Percentiles rank a stretch among this genome's conserved stretches.
phyloP scores from a whole-genome alignment of 2,888 invertebrate genomes.

The Apoda limacodes region DNA sequence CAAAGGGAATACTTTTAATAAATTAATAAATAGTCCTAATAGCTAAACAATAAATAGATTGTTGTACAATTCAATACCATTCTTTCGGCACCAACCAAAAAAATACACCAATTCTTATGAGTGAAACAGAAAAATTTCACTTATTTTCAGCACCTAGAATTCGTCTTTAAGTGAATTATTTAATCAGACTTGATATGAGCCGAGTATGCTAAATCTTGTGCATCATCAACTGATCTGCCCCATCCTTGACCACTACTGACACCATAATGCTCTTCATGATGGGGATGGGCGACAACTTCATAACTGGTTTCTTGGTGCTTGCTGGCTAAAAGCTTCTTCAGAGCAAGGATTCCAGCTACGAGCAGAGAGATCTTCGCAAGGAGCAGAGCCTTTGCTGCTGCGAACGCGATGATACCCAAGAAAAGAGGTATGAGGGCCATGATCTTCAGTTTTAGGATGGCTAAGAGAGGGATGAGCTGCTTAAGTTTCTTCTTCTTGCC shows the following conservation, averaged over 20 bases:
- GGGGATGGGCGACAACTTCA: constrained; percentile 80
- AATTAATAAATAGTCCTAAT: constrained; percentile 56
- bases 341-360: constrained; percentile 77
- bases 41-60: constrained; percentile 51
- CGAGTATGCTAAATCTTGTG: constrained; percentile 72
- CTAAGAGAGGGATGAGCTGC: constrained; percentile 78
- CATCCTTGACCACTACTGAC: constrained; percentile 72
- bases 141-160: no score
- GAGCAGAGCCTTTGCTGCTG: constrained; percentile 88
- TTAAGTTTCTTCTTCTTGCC: constrained; percentile 86
- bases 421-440: constrained; percentile 82
- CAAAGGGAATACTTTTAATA: constrained; percentile 44
- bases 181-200: constrained; percentile 62
- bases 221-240: constrained; percentile 69
- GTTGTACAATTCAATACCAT: no score
- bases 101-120: no score
- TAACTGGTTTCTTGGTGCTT: constrained; percentile 78
- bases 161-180: no score
- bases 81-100: no score
- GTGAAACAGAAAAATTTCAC: no score
- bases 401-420: constrained; percentile 78
- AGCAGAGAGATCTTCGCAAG: constrained; percentile 86
- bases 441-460: constrained; percentile 82
- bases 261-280: constrained; percentile 68
- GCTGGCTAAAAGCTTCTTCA: constrained; percentile 77